These are phyloP conservation scores for Rhombomys opimus DNA, from an alignment of 2,113 vertebrate genomes.

Conservation along the genomic window DNA sequence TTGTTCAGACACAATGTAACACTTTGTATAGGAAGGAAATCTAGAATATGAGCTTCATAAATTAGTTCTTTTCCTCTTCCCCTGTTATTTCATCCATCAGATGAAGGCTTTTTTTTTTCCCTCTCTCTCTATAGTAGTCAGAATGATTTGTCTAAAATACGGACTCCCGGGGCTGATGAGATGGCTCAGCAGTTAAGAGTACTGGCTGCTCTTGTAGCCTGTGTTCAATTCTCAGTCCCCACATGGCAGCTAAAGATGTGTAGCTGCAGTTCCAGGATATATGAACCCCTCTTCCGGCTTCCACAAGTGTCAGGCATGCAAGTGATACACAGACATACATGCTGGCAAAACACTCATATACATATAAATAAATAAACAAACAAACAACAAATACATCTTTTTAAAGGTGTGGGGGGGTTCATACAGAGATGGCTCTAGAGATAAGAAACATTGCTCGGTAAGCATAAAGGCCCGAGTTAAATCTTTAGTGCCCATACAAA, in stretches of 20 bases:
- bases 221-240: not conserved
- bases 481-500: not conserved
- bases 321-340: not conserved
- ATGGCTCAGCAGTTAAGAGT: not conserved
- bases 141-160: constrained; percentile 4
- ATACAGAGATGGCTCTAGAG: not conserved
- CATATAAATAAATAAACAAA: not conserved
- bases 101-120: not conserved
- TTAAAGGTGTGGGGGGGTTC: not conserved
- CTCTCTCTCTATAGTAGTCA: not conserved
- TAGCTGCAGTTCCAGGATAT: not conserved
- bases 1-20: not conserved
- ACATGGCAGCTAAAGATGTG: no score
- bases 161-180: not conserved
- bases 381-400: not conserved
- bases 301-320: not conserved
- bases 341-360: not conserved
- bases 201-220: not conserved
- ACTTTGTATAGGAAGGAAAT: not conserved
- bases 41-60: not conserved
- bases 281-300: not conserved
- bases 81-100: not conserved
- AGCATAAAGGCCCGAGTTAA: not conserved
- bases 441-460: not conserved
- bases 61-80: not conserved